A percentile compares a stretch with the other conserved stretches of the same genome.
These are phyloP conservation scores for Drosophila subpulchrella DNA, from an alignment of 1,140 invertebrate species.

Conservation along the genomic window DNA sequence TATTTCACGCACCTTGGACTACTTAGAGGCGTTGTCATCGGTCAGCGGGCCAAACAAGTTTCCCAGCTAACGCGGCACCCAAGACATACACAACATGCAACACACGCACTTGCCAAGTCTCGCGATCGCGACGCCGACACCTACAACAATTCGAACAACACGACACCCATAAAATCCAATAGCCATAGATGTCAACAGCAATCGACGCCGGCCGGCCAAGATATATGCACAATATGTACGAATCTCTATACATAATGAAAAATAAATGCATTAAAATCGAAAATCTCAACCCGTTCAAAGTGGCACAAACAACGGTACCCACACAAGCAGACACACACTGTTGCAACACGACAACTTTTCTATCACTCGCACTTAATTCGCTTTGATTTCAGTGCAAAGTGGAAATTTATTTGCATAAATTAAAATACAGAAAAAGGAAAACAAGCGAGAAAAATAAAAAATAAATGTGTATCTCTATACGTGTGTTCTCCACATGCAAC, in stretches of 20 bases:
- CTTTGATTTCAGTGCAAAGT: constrained; percentile 84
- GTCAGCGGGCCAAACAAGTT: constrained; percentile 71
- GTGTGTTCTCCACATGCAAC: constrained; percentile 37
- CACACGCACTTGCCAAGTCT: constrained; percentile 49
- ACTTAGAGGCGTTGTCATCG: constrained; percentile 68
- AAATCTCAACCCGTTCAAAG: constrained; percentile 72
- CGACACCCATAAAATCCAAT: constrained; percentile 14
- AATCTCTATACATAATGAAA: constrained; percentile 25
- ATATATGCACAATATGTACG: background rate
- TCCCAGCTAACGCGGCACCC: constrained; percentile 5
- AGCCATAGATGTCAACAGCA: constrained; percentile 61
- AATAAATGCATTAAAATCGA: constrained; percentile 78
- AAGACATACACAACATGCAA: background rate
- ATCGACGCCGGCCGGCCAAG: constrained; percentile 69
- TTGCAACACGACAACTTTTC: constrained; percentile 71
- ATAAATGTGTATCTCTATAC: constrained; percentile 11
- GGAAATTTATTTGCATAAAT: constrained; percentile 84
- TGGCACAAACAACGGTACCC: constrained; percentile 77
- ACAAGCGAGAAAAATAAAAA: constrained; percentile 31
- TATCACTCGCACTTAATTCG: constrained; percentile 82
- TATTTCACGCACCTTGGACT: constrained; percentile 82
- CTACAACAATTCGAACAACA: constrained; percentile 24
- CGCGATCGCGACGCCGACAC: constrained; percentile 56
- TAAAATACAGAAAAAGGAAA: constrained; percentile 56
- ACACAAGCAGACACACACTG: constrained; percentile 23